Percentiles rank a stretch among this genome's conserved stretches.
Evolutionary conservation across 2,113 vertebrate species (phyloP).

Genomic region (Lutjanus erythropterus): DNA sequence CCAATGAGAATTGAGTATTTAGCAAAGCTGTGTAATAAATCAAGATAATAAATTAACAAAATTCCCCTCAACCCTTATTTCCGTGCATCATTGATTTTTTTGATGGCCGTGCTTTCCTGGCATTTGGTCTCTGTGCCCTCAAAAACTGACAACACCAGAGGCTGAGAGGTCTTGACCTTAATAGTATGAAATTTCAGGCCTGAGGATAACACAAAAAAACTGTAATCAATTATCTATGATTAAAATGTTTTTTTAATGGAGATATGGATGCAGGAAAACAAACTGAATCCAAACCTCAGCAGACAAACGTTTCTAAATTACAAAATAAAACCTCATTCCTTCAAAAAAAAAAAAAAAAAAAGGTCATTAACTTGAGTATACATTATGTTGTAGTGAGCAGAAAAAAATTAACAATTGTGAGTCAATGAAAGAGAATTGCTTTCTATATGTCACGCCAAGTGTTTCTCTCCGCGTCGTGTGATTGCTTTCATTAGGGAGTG

Average conservation of each 20-base stretch:
- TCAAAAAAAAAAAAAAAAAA: background rate
- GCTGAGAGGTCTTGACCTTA: too few relatives aligned
- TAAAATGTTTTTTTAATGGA: background rate
- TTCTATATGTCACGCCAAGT: slow-evolving; percentile 21
- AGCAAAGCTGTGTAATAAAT: too few relatives aligned
- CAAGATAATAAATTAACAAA: too few relatives aligned
- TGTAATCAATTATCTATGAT: background rate
- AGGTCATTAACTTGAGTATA: background rate
- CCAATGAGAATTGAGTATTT: too few relatives aligned
- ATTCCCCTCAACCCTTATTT: too few relatives aligned
- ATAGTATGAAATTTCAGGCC: too few relatives aligned
- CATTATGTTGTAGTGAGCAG: background rate
- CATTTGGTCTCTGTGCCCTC: too few relatives aligned
- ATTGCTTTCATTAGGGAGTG: slow-evolving; percentile 69
- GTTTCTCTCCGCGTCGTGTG: slow-evolving; percentile 49
- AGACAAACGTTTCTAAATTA: background rate
- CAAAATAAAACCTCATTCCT: background rate
- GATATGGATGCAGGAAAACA: background rate
- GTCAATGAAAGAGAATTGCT: slow-evolving; percentile 23
- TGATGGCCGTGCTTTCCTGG: too few relatives aligned
- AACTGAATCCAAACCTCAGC: background rate
- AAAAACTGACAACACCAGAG: too few relatives aligned
- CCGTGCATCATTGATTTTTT: too few relatives aligned
- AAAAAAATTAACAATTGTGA: slow-evolving; percentile 14
- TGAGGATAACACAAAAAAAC: slow-evolving; percentile 4